Evolutionary conservation across 2,888 invertebrate genomes (phyloP).

Genomic region (Acanthopleura granulata): DNA sequence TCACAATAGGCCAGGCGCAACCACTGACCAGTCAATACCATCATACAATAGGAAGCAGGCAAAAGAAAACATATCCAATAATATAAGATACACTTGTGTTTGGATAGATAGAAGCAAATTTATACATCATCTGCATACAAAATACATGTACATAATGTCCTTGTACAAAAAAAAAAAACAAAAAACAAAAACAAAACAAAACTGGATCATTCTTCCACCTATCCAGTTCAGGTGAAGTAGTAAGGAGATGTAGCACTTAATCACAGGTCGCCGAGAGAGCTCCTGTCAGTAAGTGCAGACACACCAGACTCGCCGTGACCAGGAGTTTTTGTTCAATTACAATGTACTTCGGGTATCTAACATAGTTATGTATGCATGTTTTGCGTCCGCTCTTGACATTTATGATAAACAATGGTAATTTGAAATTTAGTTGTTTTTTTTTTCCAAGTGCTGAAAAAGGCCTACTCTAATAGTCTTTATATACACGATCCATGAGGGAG

Average conservation of each 20-base stretch:
- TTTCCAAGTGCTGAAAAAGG: too few species aligned
- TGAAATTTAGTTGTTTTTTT: too few species aligned
- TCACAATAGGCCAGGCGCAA: too few species aligned
- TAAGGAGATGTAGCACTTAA: too few species aligned
- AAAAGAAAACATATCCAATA: conserved; percentile 18
- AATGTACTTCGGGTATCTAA: background rate
- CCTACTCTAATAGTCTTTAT: too few species aligned
- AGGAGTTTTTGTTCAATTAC: conserved; percentile 5
- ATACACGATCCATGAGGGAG: too few species aligned
- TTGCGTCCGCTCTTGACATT: conserved; percentile 7
- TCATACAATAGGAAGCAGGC: conserved; percentile 13
- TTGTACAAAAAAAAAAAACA: conserved; percentile 17
- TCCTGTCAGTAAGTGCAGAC: too few species aligned
- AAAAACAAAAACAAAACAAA: background rate
- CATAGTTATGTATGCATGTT: background rate
- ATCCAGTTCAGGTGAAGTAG: background rate
- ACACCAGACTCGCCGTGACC: too few species aligned
- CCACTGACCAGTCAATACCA: background rate
- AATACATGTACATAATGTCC: conserved; percentile 16
- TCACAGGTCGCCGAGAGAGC: too few species aligned
- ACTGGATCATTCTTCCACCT: conserved; percentile 8
- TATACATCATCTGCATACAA: conserved; percentile 20
- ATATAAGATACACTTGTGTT: conserved; percentile 18
- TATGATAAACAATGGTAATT: background rate
- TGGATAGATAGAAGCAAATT: conserved; percentile 18